Conservation (phyloP, 2,113 vertebrate genomes). For the Paramisgurnus dabryanus region DNA sequence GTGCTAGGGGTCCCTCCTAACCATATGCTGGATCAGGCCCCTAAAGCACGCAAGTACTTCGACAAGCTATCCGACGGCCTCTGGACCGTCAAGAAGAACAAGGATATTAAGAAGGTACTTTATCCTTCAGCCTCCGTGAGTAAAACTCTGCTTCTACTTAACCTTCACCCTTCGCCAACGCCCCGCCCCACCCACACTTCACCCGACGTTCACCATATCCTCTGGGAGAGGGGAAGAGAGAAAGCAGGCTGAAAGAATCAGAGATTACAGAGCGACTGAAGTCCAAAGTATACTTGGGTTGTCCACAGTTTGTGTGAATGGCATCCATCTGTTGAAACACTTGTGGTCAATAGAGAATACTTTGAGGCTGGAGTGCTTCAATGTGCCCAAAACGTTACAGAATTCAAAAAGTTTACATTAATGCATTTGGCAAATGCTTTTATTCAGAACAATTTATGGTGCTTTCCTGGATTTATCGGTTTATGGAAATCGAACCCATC, state of each 20-base stretch:
- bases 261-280: background rate
- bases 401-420: too few species aligned
- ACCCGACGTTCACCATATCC: background rate
- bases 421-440: too few species aligned
- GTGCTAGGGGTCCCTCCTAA: constrained; percentile 89
- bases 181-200: constrained; percentile 33
- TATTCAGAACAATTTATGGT: too few species aligned
- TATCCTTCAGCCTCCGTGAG: constrained; percentile 61
- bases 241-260: background rate
- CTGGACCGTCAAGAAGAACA: constrained; percentile 93
- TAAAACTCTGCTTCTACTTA: constrained; percentile 53
- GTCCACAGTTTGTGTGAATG: too few species aligned
- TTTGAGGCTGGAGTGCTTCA: too few species aligned
- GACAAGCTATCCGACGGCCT: constrained; percentile 91
- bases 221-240: constrained; percentile 22
- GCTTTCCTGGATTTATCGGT: too few species aligned
- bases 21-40: constrained; percentile 92
- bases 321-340: too few species aligned
- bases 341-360: too few species aligned
- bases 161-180: constrained; percentile 18
- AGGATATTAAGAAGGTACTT: constrained; percentile 92
- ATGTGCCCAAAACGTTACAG: too few species aligned
- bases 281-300: too few species aligned
- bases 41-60: constrained; percentile 94
- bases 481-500: too few species aligned